Conservation (phyloP, 2,113 vertebrate species). For the Alethe castanea region DNA sequence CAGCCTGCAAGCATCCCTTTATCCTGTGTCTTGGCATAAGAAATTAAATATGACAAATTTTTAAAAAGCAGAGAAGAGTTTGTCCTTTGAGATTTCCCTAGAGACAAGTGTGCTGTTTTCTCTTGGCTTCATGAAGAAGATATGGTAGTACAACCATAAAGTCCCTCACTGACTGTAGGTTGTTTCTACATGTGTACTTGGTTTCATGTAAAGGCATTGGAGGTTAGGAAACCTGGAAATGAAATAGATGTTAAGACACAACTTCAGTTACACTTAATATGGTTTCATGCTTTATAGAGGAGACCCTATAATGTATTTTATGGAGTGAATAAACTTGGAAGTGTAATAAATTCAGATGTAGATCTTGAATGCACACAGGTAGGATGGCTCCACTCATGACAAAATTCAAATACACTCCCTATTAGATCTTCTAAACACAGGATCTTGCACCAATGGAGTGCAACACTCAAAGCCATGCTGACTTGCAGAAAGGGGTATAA, state of each 20-base stretch:
- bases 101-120: neutral
- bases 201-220: neutral
- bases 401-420: neutral
- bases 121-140: neutral
- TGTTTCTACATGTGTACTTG: neutral
- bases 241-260: neutral
- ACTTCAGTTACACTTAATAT: neutral
- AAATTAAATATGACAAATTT: neutral
- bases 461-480: neutral
- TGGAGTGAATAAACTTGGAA: neutral
- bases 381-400: neutral
- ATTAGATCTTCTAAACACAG: neutral
- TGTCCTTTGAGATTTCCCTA: neutral
- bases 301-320: neutral
- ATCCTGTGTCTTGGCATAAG: neutral
- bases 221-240: neutral
- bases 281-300: neutral
- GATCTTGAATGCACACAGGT: neutral
- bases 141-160: neutral
- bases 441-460: accelerated
- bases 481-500: neutral
- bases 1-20: neutral
- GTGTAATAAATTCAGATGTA: neutral
- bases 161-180: neutral
- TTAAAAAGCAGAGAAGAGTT: neutral